Percentiles rank a stretch among this genome's conserved stretches.
phyloP scores from a whole-genome alignment of 2,797 vertebrate genomes.

The Garrulus glandarius region DNA sequence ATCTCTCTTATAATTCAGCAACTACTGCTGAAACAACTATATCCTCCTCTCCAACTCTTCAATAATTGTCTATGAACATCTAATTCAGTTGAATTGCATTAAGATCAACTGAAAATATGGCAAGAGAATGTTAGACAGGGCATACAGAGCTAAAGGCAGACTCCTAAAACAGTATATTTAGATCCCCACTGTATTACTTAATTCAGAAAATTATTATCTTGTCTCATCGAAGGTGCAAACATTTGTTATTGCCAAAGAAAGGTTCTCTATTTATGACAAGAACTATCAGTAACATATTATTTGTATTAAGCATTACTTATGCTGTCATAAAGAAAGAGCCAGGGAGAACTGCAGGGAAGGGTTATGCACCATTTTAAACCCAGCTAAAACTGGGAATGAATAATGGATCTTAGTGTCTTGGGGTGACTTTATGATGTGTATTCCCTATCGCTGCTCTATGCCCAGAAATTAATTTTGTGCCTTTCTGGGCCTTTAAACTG shows the following conservation, averaged over 20 bases:
- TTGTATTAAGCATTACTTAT: background rate
- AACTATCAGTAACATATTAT: background rate
- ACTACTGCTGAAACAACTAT: background rate
- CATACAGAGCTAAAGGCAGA: background rate
- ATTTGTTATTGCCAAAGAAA: background rate
- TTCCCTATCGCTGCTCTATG: too few species aligned
- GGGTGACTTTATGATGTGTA: too few species aligned
- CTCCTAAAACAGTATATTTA: background rate
- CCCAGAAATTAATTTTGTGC: too few species aligned
- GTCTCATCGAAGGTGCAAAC: background rate
- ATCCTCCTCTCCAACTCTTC: background rate
- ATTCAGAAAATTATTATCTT: background rate
- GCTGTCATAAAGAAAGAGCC: background rate
- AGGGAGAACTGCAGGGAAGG: background rate
- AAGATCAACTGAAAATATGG: background rate
- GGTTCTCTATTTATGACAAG: background rate
- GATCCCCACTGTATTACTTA: background rate
- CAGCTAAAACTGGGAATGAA: background rate
- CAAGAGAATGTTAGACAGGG: background rate
- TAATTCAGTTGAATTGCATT: background rate
- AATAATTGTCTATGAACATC: background rate
- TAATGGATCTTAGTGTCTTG: background rate
- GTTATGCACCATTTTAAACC: background rate
- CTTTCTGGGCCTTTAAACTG: too few species aligned
- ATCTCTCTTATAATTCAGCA: background rate